Evolutionary conservation across 2,113 vertebrate species (phyloP).

Genomic region (Cyprinodon tularosa): DNA sequence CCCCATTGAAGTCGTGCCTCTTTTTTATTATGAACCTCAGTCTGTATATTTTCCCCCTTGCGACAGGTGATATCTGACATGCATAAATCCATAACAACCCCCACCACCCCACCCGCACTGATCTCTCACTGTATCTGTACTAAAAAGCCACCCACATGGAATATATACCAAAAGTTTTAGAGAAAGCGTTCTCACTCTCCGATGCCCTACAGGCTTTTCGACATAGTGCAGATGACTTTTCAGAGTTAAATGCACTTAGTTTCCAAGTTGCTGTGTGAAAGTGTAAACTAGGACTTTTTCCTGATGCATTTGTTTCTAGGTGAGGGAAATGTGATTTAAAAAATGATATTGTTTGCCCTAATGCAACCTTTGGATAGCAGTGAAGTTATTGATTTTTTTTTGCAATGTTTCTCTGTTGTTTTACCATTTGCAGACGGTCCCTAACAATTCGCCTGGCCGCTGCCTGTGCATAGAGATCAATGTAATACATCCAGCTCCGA

Average conservation of each 20-base stretch:
- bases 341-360: slow-evolving; percentile 30
- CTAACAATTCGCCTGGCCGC: no score
- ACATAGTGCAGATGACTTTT: slow-evolving; percentile 55
- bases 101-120: neutral
- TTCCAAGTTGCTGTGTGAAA: slow-evolving; percentile 22
- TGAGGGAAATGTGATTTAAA: slow-evolving; percentile 13
- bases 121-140: slow-evolving; percentile 53
- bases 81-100: slow-evolving; percentile 56
- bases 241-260: slow-evolving; percentile 36
- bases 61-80: slow-evolving; percentile 64
- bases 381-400: neutral
- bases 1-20: slow-evolving; percentile 47
- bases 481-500: no score
- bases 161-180: slow-evolving; percentile 23
- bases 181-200: slow-evolving; percentile 17
- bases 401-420: no score
- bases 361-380: slow-evolving; percentile 35
- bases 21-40: slow-evolving; percentile 53
- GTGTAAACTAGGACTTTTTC: slow-evolving; percentile 18
- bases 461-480: no score
- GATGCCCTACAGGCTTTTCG: slow-evolving; percentile 36
- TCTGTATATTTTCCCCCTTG: slow-evolving; percentile 50
- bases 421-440: no score
- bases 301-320: slow-evolving; percentile 10
- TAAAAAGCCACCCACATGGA: slow-evolving; percentile 55